Evolutionary conservation across 1,140 invertebrate species (phyloP).

Genomic region (Cephus cinctus): DNA sequence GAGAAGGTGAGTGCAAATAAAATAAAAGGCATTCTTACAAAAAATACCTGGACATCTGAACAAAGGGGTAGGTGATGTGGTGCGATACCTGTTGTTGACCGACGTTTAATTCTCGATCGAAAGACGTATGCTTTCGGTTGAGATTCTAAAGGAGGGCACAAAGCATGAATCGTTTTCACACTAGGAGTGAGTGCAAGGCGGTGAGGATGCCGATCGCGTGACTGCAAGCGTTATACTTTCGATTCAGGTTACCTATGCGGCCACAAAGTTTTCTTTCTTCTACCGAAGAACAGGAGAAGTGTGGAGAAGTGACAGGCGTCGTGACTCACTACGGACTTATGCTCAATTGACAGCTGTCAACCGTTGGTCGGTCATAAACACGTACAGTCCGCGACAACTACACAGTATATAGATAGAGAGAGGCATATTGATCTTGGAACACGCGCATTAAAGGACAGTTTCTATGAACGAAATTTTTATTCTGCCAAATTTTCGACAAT

Average conservation of each 20-base stretch:
- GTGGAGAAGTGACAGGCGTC: conserved; percentile 16
- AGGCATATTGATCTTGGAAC: conserved; percentile 28
- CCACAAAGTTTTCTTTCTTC: conserved; percentile 1
- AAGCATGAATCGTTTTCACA: conserved; percentile 19
- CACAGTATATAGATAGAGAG: conserved; percentile 23
- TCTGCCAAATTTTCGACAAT: no score
- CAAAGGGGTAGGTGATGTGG: conserved; percentile 32
- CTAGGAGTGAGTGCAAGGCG: conserved; percentile 12
- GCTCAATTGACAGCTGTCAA: conserved; percentile 31
- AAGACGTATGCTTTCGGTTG: conserved; percentile 25
- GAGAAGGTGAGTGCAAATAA: conserved; percentile 13
- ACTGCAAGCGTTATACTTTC: not conserved
- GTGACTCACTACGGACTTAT: conserved; percentile 29
- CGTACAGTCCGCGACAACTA: conserved; percentile 18
- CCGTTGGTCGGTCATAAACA: conserved; percentile 23
- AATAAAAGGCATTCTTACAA: conserved; percentile 33
- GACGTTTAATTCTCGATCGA: conserved; percentile 23
- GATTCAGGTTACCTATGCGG: not conserved
- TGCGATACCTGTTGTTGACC: conserved; percentile 25
- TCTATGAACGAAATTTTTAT: no score
- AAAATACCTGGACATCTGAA: conserved; percentile 47
- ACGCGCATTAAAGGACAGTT: no score
- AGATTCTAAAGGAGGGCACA: conserved; percentile 21
- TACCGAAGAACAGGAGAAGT: conserved; percentile 7
- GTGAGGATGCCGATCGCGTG: conserved; percentile 10